Percentiles rank a stretch among this genome's conserved stretches.
phyloP scores from a whole-genome alignment of 2,888 invertebrate species.

The Agrilus biguttatus region DNA sequence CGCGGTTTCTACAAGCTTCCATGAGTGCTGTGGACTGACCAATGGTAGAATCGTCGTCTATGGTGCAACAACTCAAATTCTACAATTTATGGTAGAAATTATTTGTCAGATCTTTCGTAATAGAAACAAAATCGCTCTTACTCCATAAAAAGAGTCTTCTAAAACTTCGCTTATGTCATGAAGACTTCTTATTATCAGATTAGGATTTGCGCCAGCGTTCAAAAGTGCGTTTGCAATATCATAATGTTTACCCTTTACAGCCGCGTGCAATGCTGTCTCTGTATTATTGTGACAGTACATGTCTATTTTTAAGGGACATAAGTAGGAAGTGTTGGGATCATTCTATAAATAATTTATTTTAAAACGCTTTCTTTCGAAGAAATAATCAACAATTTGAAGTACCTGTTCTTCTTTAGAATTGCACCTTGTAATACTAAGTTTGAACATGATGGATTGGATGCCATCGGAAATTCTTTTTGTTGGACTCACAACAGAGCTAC shows the following conservation, averaged over 20 bases:
- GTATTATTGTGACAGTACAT: conserved; percentile 57
- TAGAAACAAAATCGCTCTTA: background rate
- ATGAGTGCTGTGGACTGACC: conserved; percentile 43
- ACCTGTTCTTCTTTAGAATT: conserved; percentile 26
- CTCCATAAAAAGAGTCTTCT: conserved; percentile 8
- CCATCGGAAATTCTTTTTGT: conserved; percentile 71
- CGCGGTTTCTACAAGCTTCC: conserved; percentile 54
- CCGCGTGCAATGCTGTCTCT: conserved; percentile 74
- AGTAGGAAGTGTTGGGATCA: conserved; percentile 30
- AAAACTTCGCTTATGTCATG: conserved; percentile 28
- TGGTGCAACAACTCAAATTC: conserved; percentile 29
- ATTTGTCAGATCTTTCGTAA: too few species aligned
- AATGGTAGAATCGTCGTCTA: conserved; percentile 30
- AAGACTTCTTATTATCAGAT: conserved; percentile 47
- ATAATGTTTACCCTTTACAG: conserved; percentile 61
- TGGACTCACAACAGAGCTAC: conserved; percentile 36
- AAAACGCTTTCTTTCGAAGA: too few species aligned
- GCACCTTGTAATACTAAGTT: conserved; percentile 51
- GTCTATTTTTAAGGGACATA: conserved; percentile 61
- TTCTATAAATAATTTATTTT: conserved; percentile 11
- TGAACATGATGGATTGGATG: conserved; percentile 77
- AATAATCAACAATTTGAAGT: too few species aligned
- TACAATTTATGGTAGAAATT: conserved; percentile 8
- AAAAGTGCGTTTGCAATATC: conserved; percentile 57
- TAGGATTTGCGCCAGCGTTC: conserved; percentile 69